A percentile compares a stretch with the other conserved stretches of the same genome.
These are phyloP conservation scores for Chrysemys picta DNA, from an alignment of 2,113 vertebrate genomes.

Conservation along the genomic window DNA sequence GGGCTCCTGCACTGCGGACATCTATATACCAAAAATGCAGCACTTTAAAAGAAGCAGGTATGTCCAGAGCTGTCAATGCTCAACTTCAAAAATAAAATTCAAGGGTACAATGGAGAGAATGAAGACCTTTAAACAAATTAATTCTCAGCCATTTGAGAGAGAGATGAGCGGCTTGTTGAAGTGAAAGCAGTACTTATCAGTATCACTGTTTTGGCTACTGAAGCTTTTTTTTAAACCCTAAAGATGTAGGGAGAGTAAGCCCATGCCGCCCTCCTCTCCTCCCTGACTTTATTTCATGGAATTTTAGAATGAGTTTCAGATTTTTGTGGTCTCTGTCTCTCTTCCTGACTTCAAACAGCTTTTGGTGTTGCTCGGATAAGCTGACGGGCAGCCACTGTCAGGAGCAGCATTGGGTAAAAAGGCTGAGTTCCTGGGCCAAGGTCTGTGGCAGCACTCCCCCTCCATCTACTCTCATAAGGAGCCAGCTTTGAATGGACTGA, in stretches of 20 bases:
- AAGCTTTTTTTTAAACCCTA: background rate
- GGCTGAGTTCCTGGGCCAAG: accelerated
- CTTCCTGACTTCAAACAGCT: background rate
- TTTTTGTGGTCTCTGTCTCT: background rate
- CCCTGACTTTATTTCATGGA: background rate
- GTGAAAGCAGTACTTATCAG: background rate
- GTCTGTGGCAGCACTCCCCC: background rate
- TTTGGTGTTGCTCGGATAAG: background rate
- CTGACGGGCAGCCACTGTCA: background rate
- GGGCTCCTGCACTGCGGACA: conserved; percentile 83
- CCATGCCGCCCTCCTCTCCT: background rate
- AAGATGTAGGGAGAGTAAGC: accelerated
- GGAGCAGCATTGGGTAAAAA: accelerated
- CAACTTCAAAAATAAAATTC: conserved; percentile 29
- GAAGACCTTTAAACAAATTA: background rate
- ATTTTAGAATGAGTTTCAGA: background rate
- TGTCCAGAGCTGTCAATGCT: background rate
- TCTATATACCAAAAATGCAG: conserved; percentile 91
- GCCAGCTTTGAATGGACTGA: background rate
- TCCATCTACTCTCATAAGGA: background rate
- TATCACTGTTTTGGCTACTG: background rate
- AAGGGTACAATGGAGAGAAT: background rate
- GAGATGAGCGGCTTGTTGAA: background rate
- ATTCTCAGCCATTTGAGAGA: background rate
- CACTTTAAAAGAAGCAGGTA: conserved; percentile 92